Percentiles rank a stretch among this genome's conserved stretches.
These are phyloP conservation scores for Gadus macrocephalus DNA, from an alignment of 2,113 vertebrate genomes.

Conservation along the genomic window DNA sequence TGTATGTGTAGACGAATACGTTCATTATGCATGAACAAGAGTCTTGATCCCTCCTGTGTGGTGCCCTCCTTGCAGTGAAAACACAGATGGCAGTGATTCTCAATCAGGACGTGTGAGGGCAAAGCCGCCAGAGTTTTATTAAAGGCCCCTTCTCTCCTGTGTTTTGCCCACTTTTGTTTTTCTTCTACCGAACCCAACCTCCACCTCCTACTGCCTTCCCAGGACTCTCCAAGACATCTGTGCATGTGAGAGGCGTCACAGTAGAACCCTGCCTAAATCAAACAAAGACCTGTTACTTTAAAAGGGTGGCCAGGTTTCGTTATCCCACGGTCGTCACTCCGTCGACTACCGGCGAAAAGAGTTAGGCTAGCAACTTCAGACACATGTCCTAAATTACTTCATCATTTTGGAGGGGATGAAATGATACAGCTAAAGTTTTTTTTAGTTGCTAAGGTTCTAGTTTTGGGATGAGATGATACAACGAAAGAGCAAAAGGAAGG, in stretches of 20 bases:
- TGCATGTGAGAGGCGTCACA: slow-evolving; percentile 38
- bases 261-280: slow-evolving; percentile 40
- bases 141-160: slow-evolving; percentile 41
- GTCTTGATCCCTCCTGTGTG: background rate
- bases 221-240: slow-evolving; percentile 38
- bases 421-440: slow-evolving; percentile 35
- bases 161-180: slow-evolving; percentile 52
- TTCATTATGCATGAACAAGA: too few species aligned
- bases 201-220: slow-evolving; percentile 15
- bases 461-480: slow-evolving; percentile 19
- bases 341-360: slow-evolving; percentile 29
- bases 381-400: slow-evolving; percentile 4
- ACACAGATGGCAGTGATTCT: slow-evolving; percentile 48
- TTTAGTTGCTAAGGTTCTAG: slow-evolving; percentile 3
- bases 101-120: slow-evolving; percentile 35
- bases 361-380: slow-evolving; percentile 29
- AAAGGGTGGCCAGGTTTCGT: slow-evolving; percentile 26
- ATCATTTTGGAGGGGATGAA: background rate
- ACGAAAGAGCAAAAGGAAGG: slow-evolving; percentile 3
- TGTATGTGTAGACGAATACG: too few species aligned
- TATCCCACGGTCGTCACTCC: slow-evolving; percentile 39
- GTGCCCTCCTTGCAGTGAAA: slow-evolving; percentile 12
- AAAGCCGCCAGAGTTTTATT: slow-evolving; percentile 32
- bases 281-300: slow-evolving; percentile 45
- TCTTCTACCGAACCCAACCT: slow-evolving; percentile 30